Evolutionary conservation across 2,113 vertebrate species (phyloP).

Genomic region (Zapornia atra): DNA sequence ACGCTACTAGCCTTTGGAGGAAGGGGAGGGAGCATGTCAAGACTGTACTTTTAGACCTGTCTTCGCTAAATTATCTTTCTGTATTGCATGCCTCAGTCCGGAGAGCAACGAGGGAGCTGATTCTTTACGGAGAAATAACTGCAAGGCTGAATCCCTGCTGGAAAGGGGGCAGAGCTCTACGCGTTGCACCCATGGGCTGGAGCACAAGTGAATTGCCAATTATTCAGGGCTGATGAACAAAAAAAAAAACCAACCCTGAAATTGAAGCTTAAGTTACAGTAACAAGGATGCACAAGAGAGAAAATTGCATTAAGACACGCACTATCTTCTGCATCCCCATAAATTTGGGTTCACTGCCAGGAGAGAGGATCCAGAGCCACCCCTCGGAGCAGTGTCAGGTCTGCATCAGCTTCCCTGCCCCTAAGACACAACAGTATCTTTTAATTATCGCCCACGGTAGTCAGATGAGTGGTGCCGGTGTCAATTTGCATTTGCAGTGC

Average conservation of each 20-base stretch:
- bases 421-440: fast-evolving
- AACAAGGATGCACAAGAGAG: not conserved
- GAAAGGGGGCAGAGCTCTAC: not conserved
- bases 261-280: not conserved
- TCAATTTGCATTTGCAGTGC: not conserved
- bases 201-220: not conserved
- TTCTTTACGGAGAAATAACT: not conserved
- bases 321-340: too few relatives aligned
- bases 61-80: not conserved
- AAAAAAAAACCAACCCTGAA: not conserved
- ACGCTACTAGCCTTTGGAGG: not conserved
- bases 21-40: not conserved
- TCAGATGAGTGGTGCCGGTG: not conserved
- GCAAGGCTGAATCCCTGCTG: not conserved
- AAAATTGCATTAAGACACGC: not conserved
- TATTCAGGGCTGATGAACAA: not conserved
- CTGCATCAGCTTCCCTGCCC: not conserved
- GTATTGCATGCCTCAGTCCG: not conserved
- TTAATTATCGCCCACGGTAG: not conserved
- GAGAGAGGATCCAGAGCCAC: not conserved
- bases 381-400: not conserved
- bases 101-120: not conserved
- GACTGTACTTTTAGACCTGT: not conserved
- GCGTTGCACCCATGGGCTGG: not conserved
- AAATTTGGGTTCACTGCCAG: fast-evolving